Evolutionary conservation across 2,888 invertebrate species (phyloP).

Genomic region (Eugnorisma glareosa): DNA sequence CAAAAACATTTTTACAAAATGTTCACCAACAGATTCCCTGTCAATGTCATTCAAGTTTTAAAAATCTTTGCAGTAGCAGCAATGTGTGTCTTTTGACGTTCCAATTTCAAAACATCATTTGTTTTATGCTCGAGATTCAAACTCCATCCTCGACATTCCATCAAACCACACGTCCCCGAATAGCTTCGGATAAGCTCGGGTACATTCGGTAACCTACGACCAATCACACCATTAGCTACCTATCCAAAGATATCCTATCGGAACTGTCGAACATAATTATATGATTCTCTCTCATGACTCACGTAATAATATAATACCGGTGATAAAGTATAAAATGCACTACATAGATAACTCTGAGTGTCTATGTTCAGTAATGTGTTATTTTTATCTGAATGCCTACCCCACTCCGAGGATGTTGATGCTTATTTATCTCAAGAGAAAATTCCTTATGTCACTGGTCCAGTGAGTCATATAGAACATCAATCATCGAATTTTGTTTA

Average conservation of each 20-base stretch:
- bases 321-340: conserved; percentile 41
- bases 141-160: background rate
- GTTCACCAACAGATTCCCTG: background rate
- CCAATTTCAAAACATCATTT: background rate
- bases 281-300: conserved; percentile 15
- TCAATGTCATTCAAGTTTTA: background rate
- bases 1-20: background rate
- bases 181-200: conserved; percentile 6
- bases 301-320: conserved; percentile 25
- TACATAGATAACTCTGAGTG: conserved; percentile 52
- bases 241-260: conserved; percentile 41
- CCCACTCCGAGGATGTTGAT: conserved; percentile 17
- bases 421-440: conserved; percentile 20
- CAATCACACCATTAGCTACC: conserved; percentile 50
- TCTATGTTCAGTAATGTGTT: conserved; percentile 37
- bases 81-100: background rate
- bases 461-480: conserved; percentile 31
- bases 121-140: background rate
- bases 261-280: conserved; percentile 50
- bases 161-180: background rate
- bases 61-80: background rate
- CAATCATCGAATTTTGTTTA: conserved; percentile 11
- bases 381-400: conserved; percentile 43
- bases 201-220: background rate
- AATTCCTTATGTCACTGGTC: conserved; percentile 29